Conservation (phyloP, 2,888 invertebrate species). For the Pteria penguin region DNA sequence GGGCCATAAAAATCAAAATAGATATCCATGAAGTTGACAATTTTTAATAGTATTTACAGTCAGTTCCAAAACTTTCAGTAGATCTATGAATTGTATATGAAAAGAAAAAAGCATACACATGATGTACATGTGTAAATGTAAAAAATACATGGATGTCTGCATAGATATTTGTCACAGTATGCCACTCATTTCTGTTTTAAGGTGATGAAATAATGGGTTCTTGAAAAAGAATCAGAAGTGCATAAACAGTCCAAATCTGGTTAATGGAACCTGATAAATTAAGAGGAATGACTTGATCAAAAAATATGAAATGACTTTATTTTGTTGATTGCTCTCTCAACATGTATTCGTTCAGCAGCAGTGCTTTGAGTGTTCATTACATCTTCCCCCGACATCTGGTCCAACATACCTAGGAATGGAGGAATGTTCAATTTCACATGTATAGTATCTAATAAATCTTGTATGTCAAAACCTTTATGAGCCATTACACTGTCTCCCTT, state of each 20-base stretch:
- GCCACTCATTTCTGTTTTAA: too few relatives aligned
- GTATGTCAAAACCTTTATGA: too few relatives aligned
- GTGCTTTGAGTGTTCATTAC: slow-evolving; percentile 10
- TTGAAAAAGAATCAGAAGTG: neutral
- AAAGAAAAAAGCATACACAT: too few relatives aligned
- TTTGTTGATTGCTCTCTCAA: slow-evolving; percentile 17
- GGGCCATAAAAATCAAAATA: too few relatives aligned
- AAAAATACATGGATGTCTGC: too few relatives aligned
- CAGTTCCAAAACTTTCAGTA: too few relatives aligned
- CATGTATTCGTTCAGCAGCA: slow-evolving; percentile 15
- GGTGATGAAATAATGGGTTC: too few relatives aligned
- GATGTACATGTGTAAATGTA: too few relatives aligned
- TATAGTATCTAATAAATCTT: slow-evolving; percentile 13
- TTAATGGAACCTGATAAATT: neutral
- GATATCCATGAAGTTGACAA: too few relatives aligned
- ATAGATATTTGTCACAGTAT: too few relatives aligned
- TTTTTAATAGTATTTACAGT: too few relatives aligned
- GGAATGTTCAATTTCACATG: slow-evolving; percentile 13
- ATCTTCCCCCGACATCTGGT: slow-evolving; percentile 2
- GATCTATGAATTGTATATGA: too few relatives aligned
- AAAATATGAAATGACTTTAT: slow-evolving; percentile 11
- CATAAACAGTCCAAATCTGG: neutral
- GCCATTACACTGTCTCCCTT: neutral
- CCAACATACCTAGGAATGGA: slow-evolving; percentile 10
- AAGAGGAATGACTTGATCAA: neutral